Evolutionary conservation across 2,797 vertebrate genomes (phyloP), one percentile per base, ranked within the genome.

Genomic region (Danio choprae): DNA sequence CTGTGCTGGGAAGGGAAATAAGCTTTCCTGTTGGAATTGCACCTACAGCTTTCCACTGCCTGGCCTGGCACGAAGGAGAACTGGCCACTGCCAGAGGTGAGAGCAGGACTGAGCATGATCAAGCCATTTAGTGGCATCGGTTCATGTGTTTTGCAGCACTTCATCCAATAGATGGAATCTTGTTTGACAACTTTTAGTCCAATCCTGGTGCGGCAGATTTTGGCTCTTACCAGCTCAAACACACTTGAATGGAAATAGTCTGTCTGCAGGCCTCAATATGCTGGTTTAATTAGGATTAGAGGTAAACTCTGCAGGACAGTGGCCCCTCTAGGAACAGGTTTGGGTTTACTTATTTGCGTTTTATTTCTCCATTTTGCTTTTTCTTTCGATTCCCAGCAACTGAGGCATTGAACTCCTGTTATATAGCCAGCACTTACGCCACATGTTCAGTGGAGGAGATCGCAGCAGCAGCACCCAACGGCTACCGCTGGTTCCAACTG

Each of bases 401-500:
- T 0, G 95, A 95, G 85, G 89, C 92, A 0, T 84, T 96, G 40
- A 91, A 92, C 83, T 92, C 90, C 72, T 98, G 97, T 84, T 98
- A 97, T 80, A 93, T 98, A 73, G 90, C 95, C 91, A 98, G 97
- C 89, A 97, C 95, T 0, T 97, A 95, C 80, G 90, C 96, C 84
- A 98, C 95, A 81, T 96, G 95, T 87, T 92, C 92, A 0, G 92
- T 97, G 82, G 96, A 99, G 90, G 96, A 99, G 88, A 97, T 99
- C 0, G 91, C 89, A 0, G 77, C 88, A 0, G 92, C 96, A 0
- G 96, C 96, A 0, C 97, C 97, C 0, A 81, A 85, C 0, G 94
- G 96, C 1, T 93, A 95, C 84, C 93, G 86, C 7, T 99, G 98
- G 98, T 98, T 99, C 91, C 97, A 99, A 87, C 94, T 99, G 50